phyloP scores from a whole-genome alignment of 2,797 vertebrate species.

The Rhabdomys pumilio region DNA sequence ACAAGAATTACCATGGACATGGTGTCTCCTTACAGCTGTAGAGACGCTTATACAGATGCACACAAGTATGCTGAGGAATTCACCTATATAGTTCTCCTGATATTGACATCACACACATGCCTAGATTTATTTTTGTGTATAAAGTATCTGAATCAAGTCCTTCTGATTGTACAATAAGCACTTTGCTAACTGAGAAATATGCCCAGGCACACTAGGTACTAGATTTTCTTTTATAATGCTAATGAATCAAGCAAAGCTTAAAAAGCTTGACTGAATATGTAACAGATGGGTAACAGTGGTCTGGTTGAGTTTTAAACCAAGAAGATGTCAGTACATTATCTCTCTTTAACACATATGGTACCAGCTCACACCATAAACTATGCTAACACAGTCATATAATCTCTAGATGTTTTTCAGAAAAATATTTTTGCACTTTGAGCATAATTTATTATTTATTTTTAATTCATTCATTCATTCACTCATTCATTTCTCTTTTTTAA shows the following conservation, averaged over 20 bases:
- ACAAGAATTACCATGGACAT: too few species aligned
- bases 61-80: too few species aligned
- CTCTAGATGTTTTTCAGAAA: background rate
- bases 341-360: fast-evolving
- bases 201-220: background rate
- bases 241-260: background rate
- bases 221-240: background rate
- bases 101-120: too few species aligned
- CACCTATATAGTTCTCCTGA: background rate
- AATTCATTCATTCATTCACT: too few species aligned
- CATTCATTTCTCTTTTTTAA: too few species aligned
- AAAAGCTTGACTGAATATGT: background rate
- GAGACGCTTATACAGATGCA: too few species aligned
- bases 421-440: too few species aligned
- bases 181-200: background rate
- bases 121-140: background rate
- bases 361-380: background rate
- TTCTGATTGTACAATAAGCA: background rate
- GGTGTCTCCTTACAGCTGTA: too few species aligned
- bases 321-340: fast-evolving
- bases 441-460: too few species aligned
- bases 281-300: background rate
- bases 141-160: too few species aligned
- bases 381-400: fast-evolving
- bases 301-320: background rate